phyloP scores from a whole-genome alignment of 2,797 vertebrate genomes.

The Vultur gryphus region DNA sequence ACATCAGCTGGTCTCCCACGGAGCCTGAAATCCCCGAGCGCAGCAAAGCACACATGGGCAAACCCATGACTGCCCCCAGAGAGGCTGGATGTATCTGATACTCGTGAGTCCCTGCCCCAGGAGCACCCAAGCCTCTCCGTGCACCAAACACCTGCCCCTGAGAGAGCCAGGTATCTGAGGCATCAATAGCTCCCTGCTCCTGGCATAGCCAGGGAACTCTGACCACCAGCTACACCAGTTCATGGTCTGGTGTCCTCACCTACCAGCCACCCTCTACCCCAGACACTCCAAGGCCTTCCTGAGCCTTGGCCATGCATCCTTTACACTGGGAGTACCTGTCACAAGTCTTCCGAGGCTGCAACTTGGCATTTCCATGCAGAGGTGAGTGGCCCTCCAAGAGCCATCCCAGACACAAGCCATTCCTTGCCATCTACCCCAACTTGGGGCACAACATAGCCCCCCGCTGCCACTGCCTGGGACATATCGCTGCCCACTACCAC shows the following conservation, averaged over 20 bases:
- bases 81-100: neutral
- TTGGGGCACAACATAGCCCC: neutral
- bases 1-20: rapidly evolving
- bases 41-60: rapidly evolving
- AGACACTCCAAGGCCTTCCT: neutral
- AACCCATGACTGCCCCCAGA: neutral
- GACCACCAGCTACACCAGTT: neutral
- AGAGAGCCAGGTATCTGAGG: neutral
- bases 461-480: neutral
- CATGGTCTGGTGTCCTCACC: neutral
- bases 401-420: neutral
- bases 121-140: neutral
- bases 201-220: neutral
- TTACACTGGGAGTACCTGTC: neutral
- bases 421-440: neutral
- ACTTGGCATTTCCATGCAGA: neutral
- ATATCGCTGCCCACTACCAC: neutral
- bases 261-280: neutral
- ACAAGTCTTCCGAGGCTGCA: neutral
- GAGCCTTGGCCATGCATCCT: neutral
- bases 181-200: neutral
- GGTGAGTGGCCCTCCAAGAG: neutral
- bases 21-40: neutral
- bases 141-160: neutral
- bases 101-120: neutral